phyloP scores from a whole-genome alignment of 2,888 invertebrate genomes.

The Drosophila merina region DNA sequence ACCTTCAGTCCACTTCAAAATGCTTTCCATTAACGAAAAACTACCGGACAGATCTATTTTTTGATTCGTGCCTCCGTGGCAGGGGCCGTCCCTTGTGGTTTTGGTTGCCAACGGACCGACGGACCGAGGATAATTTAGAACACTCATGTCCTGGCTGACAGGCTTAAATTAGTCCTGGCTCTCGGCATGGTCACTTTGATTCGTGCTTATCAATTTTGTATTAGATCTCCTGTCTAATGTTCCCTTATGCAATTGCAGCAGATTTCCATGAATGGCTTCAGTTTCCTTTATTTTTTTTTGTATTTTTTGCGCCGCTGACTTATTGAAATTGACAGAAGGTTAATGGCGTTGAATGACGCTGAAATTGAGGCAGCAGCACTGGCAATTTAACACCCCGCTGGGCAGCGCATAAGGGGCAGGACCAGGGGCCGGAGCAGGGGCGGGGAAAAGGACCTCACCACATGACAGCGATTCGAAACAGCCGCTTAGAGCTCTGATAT shows the following conservation, averaged over 20 bases:
- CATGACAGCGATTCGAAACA: conserved; percentile 57
- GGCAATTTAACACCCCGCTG: conserved; percentile 77
- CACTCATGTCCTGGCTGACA: conserved; percentile 31
- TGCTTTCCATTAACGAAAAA: conserved; percentile 7
- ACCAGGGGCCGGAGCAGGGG: conserved; percentile 1
- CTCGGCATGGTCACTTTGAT: not conserved
- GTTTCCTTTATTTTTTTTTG: conserved; percentile 6
- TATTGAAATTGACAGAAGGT: conserved; percentile 78
- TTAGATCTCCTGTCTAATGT: conserved; percentile 30
- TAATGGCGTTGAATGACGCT: conserved; percentile 70
- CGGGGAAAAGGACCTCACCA: conserved; percentile 33
- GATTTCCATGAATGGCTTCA: conserved; percentile 53
- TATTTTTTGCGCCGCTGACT: conserved; percentile 41
- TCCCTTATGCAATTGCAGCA: conserved; percentile 59
- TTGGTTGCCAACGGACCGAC: not conserved
- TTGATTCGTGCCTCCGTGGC: conserved; percentile 1
- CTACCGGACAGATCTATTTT: conserved; percentile 14
- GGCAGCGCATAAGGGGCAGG: conserved; percentile 30
- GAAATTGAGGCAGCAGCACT: conserved; percentile 42
- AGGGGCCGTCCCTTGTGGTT: conserved; percentile 20
- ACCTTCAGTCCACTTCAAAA: conserved; percentile 2
- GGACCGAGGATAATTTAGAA: conserved; percentile 20
- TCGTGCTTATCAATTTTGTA: conserved; percentile 39
- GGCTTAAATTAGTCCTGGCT: conserved; percentile 1
- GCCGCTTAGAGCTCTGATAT: conserved; percentile 52